Evolutionary conservation across 2,888 invertebrate genomes (phyloP), one percentile per base, ranked within the genome.

Genomic region (Drosophila vallismaia): DNA sequence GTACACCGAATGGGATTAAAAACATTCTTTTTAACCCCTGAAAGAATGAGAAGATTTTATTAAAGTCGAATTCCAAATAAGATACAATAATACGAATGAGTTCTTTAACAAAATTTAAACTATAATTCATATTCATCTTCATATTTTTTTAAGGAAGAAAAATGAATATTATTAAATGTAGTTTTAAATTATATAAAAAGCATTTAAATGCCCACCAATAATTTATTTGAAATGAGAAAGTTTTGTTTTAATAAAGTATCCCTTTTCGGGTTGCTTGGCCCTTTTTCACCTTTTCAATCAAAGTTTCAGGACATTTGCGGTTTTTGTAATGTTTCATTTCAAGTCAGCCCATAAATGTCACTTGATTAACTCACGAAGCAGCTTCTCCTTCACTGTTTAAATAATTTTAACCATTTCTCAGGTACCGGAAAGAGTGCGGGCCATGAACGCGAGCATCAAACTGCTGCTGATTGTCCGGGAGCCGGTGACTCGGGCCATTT

Each of bases 401-500:
- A 67, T 4, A 10, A 50, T 49, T 28, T 7, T 0, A 1, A 29
- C 1, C 7, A 0, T 10, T 42, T 44, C 26, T 0, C 63, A 97
- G 95, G 98, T 97, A 33, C 98, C 99, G 9, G 97, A 97, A 92
- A 93, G 99, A 74, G 97, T 99, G 56, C 94, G 95, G 78, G 96
- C 96, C 67, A 98, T 99, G 97, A 98, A 99, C 93, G 94, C 96
- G 7, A 95, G 96, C 89, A 95, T 98, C 70, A 96, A 97, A 86
- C 93, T 99, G 66, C 94, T 99, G 73, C 93, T 99, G 80, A 98
- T 99, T 88, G 97, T 99, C 24, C 94, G 99, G 10, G 98, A 99
- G 91, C 99, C 99, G 3, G 98, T 99, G 58, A 97, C 97, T 14
- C 94, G 99, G 59, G 97, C 98, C 54, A 97, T 99, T 88, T 99